A percentile compares a stretch with the other conserved stretches of the same genome.
phyloP scores from a whole-genome alignment of 2,113 vertebrate species.

The Electrona antarctica region DNA sequence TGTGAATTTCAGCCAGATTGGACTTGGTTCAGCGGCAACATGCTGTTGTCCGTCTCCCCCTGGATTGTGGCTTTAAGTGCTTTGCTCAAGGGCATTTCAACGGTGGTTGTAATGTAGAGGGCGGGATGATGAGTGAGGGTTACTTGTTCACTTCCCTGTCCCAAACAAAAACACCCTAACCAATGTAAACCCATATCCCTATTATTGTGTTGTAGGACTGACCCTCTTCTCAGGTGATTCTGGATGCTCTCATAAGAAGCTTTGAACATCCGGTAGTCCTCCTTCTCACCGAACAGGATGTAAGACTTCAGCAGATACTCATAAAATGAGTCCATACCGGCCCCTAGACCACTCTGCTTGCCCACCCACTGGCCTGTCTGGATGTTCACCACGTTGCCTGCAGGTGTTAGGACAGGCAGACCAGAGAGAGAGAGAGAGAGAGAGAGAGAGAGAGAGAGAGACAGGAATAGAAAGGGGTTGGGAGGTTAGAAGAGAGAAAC shows the following conservation, averaged over 20 bases:
- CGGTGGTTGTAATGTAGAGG: no score
- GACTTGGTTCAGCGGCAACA: no score
- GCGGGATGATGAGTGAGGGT: no score
- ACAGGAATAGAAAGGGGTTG: no score
- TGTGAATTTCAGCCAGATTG: no score
- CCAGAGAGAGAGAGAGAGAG: neutral
- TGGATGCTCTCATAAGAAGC: slow-evolving; percentile 92
- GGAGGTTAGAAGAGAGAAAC: no score
- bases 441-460: neutral
- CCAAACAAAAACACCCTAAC: no score
- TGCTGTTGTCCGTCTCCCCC: no score
- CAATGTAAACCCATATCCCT: neutral
- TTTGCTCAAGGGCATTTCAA: no score
- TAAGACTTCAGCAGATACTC: slow-evolving; percentile 98
- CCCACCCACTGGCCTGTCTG: slow-evolving; percentile 97
- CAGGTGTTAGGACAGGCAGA: slow-evolving; percentile 25
- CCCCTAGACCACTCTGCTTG: slow-evolving; percentile 96
- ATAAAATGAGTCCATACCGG: slow-evolving; percentile 95
- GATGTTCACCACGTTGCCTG: slow-evolving; percentile 97
- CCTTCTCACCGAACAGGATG: slow-evolving; percentile 95
- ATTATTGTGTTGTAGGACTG: slow-evolving; percentile 54
- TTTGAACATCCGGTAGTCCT: slow-evolving; percentile 94
- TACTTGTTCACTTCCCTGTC: no score
- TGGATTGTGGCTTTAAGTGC: no score
- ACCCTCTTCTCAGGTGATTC: slow-evolving; percentile 94